Percentiles rank a stretch among this genome's conserved stretches.
These are phyloP conservation scores for Serinus canaria DNA, from an alignment of 2,113 vertebrate species.

Conservation along the genomic window DNA sequence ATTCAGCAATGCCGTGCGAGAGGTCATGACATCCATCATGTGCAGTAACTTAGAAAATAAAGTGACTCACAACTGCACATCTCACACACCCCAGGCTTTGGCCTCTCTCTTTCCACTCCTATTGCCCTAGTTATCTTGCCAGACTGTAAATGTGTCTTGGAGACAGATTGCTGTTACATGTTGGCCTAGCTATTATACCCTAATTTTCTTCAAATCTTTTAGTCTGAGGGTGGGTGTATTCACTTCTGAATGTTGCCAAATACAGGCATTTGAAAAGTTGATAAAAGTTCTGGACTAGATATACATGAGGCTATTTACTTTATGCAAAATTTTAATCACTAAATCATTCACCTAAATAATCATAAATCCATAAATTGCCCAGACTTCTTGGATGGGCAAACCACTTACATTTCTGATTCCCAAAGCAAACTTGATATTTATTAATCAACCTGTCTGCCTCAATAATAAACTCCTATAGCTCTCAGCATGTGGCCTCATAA, in stretches of 20 bases:
- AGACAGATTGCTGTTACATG: neutral
- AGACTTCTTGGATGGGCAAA: neutral
- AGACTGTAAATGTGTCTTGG: neutral
- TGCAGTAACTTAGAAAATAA: neutral
- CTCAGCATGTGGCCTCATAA: constrained; percentile 27
- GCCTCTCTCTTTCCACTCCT: neutral
- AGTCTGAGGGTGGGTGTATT: neutral
- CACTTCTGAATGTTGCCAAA: neutral
- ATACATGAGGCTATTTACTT: neutral
- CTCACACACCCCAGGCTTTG: neutral
- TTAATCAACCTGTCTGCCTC: constrained; percentile 43
- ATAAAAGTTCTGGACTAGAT: neutral
- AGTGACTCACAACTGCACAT: neutral
- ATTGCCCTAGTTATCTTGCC: constrained; percentile 4
- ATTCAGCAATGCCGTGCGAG: neutral
- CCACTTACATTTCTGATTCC: constrained; percentile 1
- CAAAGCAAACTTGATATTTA: constrained; percentile 39
- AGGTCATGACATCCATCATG: neutral
- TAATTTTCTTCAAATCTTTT: constrained; percentile 6
- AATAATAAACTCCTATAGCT: constrained; percentile 18
- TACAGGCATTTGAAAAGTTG: neutral
- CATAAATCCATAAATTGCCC: neutral
- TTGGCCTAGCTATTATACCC: constrained; percentile 11
- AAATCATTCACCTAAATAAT: neutral
- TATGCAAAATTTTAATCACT: neutral